Evolutionary conservation across 37 sponge, comb jelly and placozoan genomes (phyloP), one percentile per base, ranked within the genome.

Genomic region (Chondrilla cf. caribensis): DNA sequence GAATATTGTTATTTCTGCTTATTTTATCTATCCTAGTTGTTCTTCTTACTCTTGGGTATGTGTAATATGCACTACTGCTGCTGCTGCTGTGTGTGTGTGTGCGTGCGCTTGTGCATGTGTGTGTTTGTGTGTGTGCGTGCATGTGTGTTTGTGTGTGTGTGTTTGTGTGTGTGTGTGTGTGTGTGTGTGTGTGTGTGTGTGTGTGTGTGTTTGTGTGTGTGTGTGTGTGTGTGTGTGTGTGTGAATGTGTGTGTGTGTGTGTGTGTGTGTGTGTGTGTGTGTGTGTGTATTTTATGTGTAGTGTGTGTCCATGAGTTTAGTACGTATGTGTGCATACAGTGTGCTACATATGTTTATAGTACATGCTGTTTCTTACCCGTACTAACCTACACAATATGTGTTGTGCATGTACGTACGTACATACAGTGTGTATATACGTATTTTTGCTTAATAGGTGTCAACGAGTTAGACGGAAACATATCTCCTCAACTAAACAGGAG

Each of bases 221-320:
- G 68, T 67, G 68, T 67, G 68, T 67, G 68, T 67, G 68, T 67
- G 68, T 67, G 68, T 67, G 68, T 67, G 68, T 67, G 68, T 67
- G 68, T 67, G 68, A 6, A 1, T 67, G 68, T 67, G 68, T 67
- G 68, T 67, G 68, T 6, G 68, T 67, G 68, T 26, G 68, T 67
- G 68, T 26, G 32, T 67, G 68, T 67, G 68, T 67, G 68, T 67
- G 68, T 67, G 68, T 67, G 68, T 67, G 68, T 67, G 68, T 67
- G 68, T 67, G 68, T 67, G 68, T 67, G 68, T 29, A 33, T 67
- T n/a, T n/a, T n/a, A n/a, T n/a, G n/a, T n/a, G n/a, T n/a, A n/a
- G 68, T 67, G 68, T 67, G 68, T 67, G 68, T 62, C 18, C 15
- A 22, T 62, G 64, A 19, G 64, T 62, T 9, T 62, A n/a, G 64